Evolutionary conservation across 2,797 vertebrate species (phyloP).

Genomic region (Platyrinchus mystaceus): DNA sequence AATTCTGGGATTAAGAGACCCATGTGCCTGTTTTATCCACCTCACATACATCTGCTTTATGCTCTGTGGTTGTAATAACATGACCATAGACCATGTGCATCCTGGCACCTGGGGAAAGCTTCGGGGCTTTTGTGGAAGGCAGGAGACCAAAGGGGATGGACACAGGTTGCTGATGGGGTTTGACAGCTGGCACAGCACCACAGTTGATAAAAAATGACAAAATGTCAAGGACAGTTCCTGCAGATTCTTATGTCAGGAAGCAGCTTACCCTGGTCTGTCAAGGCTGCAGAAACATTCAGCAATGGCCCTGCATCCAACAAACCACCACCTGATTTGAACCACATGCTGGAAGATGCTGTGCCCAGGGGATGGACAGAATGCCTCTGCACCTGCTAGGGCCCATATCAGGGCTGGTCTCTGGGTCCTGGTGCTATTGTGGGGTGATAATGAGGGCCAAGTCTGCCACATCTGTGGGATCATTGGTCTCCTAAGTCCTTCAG

Average conservation of each 20-base stretch:
- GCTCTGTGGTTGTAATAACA: background rate
- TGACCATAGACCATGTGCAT: background rate
- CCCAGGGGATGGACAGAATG: background rate
- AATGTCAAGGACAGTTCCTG: background rate
- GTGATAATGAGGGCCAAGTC: background rate
- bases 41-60: background rate
- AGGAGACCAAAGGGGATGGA: background rate
- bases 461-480: background rate
- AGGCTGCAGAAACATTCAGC: background rate
- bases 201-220: background rate
- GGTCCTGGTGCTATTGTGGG: background rate
- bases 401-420: fast-evolving
- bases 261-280: background rate
- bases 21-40: background rate
- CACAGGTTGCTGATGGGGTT: background rate
- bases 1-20: background rate
- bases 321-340: background rate
- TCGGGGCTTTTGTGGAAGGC: background rate
- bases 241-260: background rate
- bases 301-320: background rate
- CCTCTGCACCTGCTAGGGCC: background rate
- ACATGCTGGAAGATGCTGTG: background rate
- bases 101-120: background rate
- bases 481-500: background rate
- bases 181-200: background rate